Evolutionary conservation across 2,888 invertebrate genomes (phyloP).

Genomic region (Parasteatoda lunata): DNA sequence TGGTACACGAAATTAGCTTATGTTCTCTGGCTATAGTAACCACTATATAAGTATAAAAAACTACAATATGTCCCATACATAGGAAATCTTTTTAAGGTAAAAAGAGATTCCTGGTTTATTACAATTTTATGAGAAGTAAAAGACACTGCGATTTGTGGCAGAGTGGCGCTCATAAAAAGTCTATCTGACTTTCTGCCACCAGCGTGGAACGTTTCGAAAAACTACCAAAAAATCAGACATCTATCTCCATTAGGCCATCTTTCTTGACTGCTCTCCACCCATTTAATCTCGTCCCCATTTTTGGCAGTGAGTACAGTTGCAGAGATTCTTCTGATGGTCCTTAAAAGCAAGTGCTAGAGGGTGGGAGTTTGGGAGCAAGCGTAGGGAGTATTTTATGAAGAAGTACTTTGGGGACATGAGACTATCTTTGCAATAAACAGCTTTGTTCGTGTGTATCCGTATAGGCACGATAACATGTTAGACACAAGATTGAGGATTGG

Average conservation of each 20-base stretch:
- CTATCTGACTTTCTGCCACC: neutral
- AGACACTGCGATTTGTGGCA: neutral
- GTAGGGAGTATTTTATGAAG: conserved; percentile 29
- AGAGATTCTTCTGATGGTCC: conserved; percentile 15
- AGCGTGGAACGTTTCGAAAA: neutral
- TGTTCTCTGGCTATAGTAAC: no score
- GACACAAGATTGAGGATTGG: conserved; percentile 7
- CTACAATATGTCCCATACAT: no score
- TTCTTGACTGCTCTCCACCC: conserved; percentile 19
- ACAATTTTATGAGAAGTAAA: neutral
- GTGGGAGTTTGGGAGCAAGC: neutral
- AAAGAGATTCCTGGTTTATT: neutral
- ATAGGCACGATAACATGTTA: conserved; percentile 32
- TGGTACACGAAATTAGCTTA: no score
- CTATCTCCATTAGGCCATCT: conserved; percentile 44
- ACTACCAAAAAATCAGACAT: conserved; percentile 18
- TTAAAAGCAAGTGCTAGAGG: conserved; percentile 37
- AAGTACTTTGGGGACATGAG: conserved; percentile 36
- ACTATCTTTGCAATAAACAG: conserved; percentile 41
- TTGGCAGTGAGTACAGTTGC: neutral
- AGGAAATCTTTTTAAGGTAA: no score
- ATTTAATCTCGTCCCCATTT: neutral
- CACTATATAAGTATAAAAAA: no score
- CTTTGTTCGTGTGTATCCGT: conserved; percentile 2
- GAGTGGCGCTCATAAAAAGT: neutral